Percentiles rank a stretch among this genome's conserved stretches.
Evolutionary conservation across 2,113 vertebrate species (phyloP).

Genomic region (Tyrannus savana): DNA sequence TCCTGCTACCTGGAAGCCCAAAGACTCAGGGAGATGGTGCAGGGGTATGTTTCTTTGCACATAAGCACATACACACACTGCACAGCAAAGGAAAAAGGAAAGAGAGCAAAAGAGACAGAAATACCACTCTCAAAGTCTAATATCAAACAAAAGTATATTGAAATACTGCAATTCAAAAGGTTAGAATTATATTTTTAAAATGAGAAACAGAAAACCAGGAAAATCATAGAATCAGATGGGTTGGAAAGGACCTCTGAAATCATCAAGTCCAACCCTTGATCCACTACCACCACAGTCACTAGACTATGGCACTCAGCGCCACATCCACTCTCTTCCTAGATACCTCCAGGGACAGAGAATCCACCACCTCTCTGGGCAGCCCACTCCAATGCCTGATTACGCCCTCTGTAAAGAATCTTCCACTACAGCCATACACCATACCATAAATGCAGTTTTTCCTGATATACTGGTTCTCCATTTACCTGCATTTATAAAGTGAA

Average conservation of each 20-base stretch:
- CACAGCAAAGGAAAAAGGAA: background rate
- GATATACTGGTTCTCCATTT: background rate
- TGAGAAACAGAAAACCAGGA: background rate
- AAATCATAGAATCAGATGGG: background rate
- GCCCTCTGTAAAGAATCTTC: background rate
- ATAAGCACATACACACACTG: background rate
- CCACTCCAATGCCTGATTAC: too few relatives aligned
- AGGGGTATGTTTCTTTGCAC: accelerated
- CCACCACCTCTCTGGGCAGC: too few relatives aligned
- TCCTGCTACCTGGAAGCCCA: background rate
- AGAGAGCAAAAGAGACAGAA: background rate
- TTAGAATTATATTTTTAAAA: background rate
- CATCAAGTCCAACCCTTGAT: too few relatives aligned
- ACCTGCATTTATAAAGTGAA: background rate
- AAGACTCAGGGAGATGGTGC: background rate
- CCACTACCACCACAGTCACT: too few relatives aligned
- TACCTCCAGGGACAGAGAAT: too few relatives aligned
- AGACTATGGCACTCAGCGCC: too few relatives aligned
- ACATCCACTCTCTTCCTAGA: too few relatives aligned
- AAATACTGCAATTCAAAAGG: background rate
- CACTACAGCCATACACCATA: background rate
- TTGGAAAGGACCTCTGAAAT: too few relatives aligned
- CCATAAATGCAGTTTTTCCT: background rate
- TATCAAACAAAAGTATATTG: background rate
- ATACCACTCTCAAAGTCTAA: background rate